These are phyloP conservation scores for Hypomecis punctinalis DNA, from an alignment of 2,888 invertebrate genomes.

Conservation along the genomic window DNA sequence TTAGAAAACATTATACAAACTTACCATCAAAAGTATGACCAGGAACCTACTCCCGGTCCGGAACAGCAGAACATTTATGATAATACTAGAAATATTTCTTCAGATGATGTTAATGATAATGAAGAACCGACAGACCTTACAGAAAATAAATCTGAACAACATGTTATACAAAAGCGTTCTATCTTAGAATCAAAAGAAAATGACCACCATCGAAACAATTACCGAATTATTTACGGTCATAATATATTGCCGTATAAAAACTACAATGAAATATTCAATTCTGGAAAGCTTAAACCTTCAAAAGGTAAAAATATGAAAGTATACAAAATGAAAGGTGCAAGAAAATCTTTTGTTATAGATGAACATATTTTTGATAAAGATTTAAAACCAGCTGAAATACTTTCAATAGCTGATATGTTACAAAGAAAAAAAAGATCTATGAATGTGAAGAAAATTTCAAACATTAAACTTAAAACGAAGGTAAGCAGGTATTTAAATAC, in stretches of 20 bases:
- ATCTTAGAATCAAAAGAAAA: conserved; percentile 41
- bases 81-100: conserved; percentile 28
- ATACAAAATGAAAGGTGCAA: not conserved
- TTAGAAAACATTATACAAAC: conserved; percentile 66
- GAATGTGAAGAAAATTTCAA: conserved; percentile 57
- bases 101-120: conserved; percentile 12
- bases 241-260: conserved; percentile 53
- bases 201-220: conserved; percentile 62
- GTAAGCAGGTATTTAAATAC: conserved; percentile 64
- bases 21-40: conserved; percentile 64
- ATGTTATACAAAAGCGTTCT: conserved; percentile 52
- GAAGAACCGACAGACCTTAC: conserved; percentile 15
- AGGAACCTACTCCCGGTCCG: conserved; percentile 2
- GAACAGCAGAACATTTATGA: conserved; percentile 16
- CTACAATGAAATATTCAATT: conserved; percentile 56
- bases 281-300: conserved; percentile 34
- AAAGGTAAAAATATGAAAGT: conserved; percentile 21
- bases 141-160: conserved; percentile 39
- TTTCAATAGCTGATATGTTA: conserved; percentile 57
- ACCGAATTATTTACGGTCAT: conserved; percentile 53
- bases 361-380: conserved; percentile 58
- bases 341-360: conserved; percentile 44
- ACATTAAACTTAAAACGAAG: conserved; percentile 60
- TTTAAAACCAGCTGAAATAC: conserved; percentile 63
- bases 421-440: conserved; percentile 62